Evolutionary conservation across 1,140 invertebrate species (phyloP), one percentile per base, ranked within the genome.

Genomic region (Physella acuta): DNA sequence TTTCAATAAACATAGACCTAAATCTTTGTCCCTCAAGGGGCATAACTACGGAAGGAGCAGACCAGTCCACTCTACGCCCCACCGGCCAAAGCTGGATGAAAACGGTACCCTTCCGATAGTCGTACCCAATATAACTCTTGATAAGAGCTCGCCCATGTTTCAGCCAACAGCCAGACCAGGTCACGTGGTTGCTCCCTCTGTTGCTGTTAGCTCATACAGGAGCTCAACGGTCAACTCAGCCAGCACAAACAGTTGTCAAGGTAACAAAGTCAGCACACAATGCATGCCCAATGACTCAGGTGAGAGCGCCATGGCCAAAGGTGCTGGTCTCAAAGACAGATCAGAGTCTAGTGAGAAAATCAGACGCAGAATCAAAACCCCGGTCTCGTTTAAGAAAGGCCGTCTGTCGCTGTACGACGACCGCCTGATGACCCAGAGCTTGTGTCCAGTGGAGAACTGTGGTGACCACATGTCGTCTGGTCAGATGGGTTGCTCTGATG

Each of bases 341-440:
- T 66, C 52, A 87, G 92, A 86, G 77, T 77, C 88, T 52, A 88
- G 86, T n/a, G 85, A 75, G 8, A 79, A 89, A 53, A 81, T 94
- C 20, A 90, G 90, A 70, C 90, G 92, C 34, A 87, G 92, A 64
- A 90, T 93, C 1, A 93, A 94, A 81, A 94, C 92, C 0, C 92
- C 92, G 0, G 90, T 92, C 0, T 91, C 92, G 80, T 87, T 93
- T 1, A 59, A 59, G 14, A 90, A 91, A 0, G 85, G 86, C 16
- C 87, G 93, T 69, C 89, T 94, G 74, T 94, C 92, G 20, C 82
- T 94, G 2, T 94, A 94, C 78, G 92, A 94, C 77, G 93, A 94
- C 78, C 86, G 93, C 36, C 92, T 94, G 86, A 94, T 94, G 92
- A 55, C 26, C 14, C 44, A 63, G 24, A 51, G 52, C 55, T 26